phyloP scores from a whole-genome alignment of 2,113 vertebrate species.

The Lampris megalopsis region DNA sequence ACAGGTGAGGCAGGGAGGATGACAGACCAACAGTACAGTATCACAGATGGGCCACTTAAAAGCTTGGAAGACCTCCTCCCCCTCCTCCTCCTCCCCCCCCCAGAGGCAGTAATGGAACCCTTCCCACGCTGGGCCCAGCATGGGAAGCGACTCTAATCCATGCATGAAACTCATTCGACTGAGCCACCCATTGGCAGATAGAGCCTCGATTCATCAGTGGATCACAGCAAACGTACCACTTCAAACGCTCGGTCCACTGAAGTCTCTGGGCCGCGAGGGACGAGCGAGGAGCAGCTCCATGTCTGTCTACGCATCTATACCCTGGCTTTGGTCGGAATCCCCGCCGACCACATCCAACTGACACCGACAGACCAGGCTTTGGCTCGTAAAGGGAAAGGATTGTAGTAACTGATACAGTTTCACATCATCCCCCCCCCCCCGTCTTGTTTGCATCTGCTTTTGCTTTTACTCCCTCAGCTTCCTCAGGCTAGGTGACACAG shows the following conservation, averaged over 20 bases:
- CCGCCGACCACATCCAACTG: conserved; percentile 6
- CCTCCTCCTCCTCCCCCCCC: conserved; percentile 3
- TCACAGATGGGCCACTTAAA: conserved; percentile 54
- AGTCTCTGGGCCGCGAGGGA: conserved; percentile 39
- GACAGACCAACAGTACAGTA: conserved; percentile 36
- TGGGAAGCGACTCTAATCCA: conserved; percentile 53
- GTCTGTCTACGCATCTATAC: conserved; percentile 24
- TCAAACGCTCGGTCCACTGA: conserved; percentile 54
- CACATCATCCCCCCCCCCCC: conserved; percentile 23
- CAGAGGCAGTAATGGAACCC: conserved; percentile 39
- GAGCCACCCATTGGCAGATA: conserved; percentile 47
- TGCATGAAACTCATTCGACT: conserved; percentile 62
- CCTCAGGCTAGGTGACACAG: conserved; percentile 54
- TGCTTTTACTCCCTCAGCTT: conserved; percentile 47
- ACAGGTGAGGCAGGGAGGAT: conserved; percentile 47
- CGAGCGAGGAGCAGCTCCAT: conserved; percentile 31
- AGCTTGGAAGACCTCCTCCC: conserved; percentile 45
- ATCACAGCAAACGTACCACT: conserved; percentile 50
- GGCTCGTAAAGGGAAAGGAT: background rate
- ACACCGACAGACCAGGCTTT: conserved; percentile 15
- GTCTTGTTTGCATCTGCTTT: conserved; percentile 13
- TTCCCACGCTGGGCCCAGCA: conserved; percentile 42
- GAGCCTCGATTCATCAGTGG: conserved; percentile 49
- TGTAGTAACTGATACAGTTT: conserved; percentile 20
- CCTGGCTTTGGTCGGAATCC: background rate